Conservation (phyloP, 2,888 invertebrate genomes). For the Ophioninae sp. region DNA sequence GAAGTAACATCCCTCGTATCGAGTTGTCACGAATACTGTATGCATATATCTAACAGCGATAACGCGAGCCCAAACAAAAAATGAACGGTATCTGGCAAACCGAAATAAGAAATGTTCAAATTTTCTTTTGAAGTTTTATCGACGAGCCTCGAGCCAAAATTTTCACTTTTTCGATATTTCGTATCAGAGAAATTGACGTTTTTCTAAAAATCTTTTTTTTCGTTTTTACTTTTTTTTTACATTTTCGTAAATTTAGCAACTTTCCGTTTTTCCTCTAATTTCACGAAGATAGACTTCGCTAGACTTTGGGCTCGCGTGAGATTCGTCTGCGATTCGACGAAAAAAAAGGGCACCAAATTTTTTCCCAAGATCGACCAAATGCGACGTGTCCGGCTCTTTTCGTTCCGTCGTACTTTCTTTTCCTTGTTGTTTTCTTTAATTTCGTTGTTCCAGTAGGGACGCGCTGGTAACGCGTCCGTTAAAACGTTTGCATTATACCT, state of each 20-base stretch:
- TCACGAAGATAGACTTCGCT: neutral
- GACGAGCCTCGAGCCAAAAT: neutral
- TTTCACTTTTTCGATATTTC: neutral
- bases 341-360: neutral
- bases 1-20: too few relatives aligned
- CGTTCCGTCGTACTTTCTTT: neutral
- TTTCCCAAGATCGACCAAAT: neutral
- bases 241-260: neutral
- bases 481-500: conserved; percentile 82
- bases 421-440: neutral
- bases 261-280: neutral
- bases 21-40: too few relatives aligned
- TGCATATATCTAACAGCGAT: neutral
- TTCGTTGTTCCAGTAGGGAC: neutral
- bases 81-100: neutral
- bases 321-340: neutral
- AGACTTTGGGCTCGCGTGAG: neutral
- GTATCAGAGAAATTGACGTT: neutral
- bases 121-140: neutral
- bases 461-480: neutral
- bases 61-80: neutral
- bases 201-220: neutral
- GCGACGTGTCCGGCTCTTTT: neutral
- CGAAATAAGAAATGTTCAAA: neutral
- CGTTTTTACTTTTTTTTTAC: neutral